These are phyloP conservation scores for Drosophila obscura DNA, from an alignment of 1,140 invertebrate genomes.

Conservation along the genomic window DNA sequence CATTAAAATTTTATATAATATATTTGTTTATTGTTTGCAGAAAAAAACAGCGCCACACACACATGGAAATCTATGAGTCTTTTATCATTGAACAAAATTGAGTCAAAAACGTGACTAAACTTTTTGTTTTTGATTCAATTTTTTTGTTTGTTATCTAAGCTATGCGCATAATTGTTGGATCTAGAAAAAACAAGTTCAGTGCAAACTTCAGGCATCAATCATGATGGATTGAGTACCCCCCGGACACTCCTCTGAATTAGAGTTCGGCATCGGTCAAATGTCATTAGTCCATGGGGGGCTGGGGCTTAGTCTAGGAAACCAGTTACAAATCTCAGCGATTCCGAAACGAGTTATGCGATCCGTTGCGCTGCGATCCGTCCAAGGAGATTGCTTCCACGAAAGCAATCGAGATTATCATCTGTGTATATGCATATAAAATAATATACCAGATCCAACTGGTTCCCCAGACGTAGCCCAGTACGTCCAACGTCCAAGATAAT, in stretches of 20 bases:
- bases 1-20: slow-evolving; percentile 43
- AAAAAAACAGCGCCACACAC: slow-evolving; percentile 3
- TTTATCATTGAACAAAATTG: slow-evolving; percentile 30
- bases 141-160: slow-evolving; percentile 55
- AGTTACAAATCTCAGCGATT: slow-evolving; percentile 23
- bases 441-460: slow-evolving; percentile 46
- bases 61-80: slow-evolving; percentile 15
- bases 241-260: slow-evolving; percentile 12
- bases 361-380: slow-evolving; percentile 12
- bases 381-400: slow-evolving; percentile 33
- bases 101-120: slow-evolving; percentile 76
- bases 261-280: slow-evolving; percentile 43
- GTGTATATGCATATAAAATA: slow-evolving; percentile 15
- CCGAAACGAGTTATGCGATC: slow-evolving; percentile 43
- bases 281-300: slow-evolving; percentile 7
- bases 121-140: slow-evolving; percentile 32
- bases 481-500: slow-evolving; percentile 22
- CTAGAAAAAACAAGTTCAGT: slow-evolving; percentile 33
- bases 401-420: slow-evolving; percentile 43
- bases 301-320: slow-evolving; percentile 11
- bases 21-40: slow-evolving; percentile 34
- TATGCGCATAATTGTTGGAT: slow-evolving; percentile 40
- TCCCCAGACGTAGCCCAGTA: slow-evolving; percentile 12
- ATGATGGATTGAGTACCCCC: neutral
- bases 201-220: slow-evolving; percentile 22